Evolutionary conservation across 2,797 vertebrate species (phyloP), one percentile per base, ranked within the genome.

Genomic region (Chrysocyon brachyurus): DNA sequence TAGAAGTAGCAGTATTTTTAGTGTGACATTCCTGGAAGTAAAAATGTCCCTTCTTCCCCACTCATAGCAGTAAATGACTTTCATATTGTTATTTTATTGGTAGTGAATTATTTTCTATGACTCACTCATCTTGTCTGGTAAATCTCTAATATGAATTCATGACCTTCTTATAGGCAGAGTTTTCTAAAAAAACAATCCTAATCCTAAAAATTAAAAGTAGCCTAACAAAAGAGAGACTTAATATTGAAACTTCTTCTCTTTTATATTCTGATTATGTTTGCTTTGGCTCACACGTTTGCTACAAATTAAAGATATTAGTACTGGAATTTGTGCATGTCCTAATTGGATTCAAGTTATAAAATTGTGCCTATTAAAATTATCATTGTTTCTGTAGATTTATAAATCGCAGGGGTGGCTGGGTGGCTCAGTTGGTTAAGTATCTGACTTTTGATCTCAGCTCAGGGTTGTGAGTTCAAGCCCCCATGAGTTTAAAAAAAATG

Each of bases 161-260:
- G 73, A 91, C 5, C 7, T 85, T 95, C 10, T 63, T 87, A 81
- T 10, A 36, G 12, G 59, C 3, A 52, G 61, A 1, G 77, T 87
- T 95, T 95, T 88, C 14, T 68, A 75, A 75, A 92, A 78, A 87
- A 63, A 57, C 49, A 46, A 81, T 59, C 78, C 52, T 82, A 89
- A 61, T 94, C 28, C 36, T 73, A 96, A 88, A 82, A 91, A 79
- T 68, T 66, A 91, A 93, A 40, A 49, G 2, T 36, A 81, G 78
- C 31, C 6, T 91, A 66, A 86, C 10, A 57, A 91, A 84, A 90
- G 86, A 77, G 5, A 81, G 68, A 79, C 22, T 87, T 52, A 52
- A 70, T 21, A 94, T 46, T 59, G 63, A 70, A 73, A 79, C 5
- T 22, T 88, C 75, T 84, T 93, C 7, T 57, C 16, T 46, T 83